Evolutionary conservation across 2,888 invertebrate genomes (phyloP).

Genomic region (Melanophora roralis): DNA sequence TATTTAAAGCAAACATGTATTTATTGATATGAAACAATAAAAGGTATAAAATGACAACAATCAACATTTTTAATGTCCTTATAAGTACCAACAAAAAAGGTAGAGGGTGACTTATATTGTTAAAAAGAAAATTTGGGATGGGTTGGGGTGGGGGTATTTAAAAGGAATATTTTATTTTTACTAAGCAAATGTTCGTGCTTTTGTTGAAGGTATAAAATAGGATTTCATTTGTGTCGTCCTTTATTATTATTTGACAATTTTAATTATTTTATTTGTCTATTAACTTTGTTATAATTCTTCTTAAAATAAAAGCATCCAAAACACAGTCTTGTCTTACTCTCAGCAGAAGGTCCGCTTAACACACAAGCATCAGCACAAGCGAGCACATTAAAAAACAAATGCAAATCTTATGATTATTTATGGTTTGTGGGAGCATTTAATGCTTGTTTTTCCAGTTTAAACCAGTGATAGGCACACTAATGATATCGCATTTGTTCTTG

Average conservation of each 20-base stretch:
- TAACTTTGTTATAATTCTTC: conserved; percentile 71
- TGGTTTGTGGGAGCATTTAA: not conserved
- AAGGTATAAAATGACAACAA: conserved; percentile 61
- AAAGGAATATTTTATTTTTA: conserved; percentile 57
- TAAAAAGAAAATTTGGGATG: too few relatives aligned
- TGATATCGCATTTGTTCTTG: too few relatives aligned
- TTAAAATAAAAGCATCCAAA: conserved; percentile 16
- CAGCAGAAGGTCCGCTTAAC: conserved; percentile 40
- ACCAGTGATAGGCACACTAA: too few relatives aligned
- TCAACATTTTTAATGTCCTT: conserved; percentile 74
- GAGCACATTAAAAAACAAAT: too few relatives aligned
- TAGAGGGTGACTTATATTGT: too few relatives aligned
- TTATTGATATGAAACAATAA: too few relatives aligned
- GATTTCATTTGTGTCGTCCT: conserved; percentile 7
- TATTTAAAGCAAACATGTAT: conserved; percentile 2
- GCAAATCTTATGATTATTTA: not conserved
- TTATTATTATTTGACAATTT: conserved; percentile 73
- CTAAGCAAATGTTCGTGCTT: conserved; percentile 30
- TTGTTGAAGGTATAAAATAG: not conserved
- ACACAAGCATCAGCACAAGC: not conserved
- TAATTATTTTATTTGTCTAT: conserved; percentile 77
- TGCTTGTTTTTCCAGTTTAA: too few relatives aligned
- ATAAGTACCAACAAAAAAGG: conserved; percentile 74
- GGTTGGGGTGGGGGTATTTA: not conserved
- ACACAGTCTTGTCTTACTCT: conserved; percentile 46